Base-by-base conservation (phyloP, 2,888 invertebrate species). In the Heliconius cydno region DNA sequence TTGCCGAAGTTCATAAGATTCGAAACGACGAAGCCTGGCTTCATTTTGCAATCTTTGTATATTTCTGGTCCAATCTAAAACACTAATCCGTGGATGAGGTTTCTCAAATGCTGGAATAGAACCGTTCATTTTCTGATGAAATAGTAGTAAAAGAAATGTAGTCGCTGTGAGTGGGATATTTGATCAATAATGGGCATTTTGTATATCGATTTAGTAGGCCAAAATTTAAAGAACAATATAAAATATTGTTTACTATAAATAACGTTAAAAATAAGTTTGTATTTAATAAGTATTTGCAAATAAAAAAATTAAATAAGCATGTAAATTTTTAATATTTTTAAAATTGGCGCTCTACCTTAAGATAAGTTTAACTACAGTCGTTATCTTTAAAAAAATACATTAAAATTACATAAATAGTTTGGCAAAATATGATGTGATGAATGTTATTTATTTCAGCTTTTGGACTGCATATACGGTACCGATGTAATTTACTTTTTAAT, bases 31-130 rank as follows among this genome's bases (percentile, higher is more conserved):
- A 0, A 96, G 91, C 80, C 97, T 96, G 15, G 97, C 97, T 79
- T 96, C 96, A 88, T 97, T 96, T 84, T 97, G 96, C 67, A 97
- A 92, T 84, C 96, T 96, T 92, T 96, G 97, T 82, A 97, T 96
- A 82, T 97, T 97, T 38, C 96, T 95, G 82, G 97, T 96, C 98
- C 98, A 98, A 87, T 98, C 98, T 67, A 96, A 93, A 77, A 97
- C 94, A 46, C 96, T 96, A 74, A 96, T 91, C 81, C 96, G 96
- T 41, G 96, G 96, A 71, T 96, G 93, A 0, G 97, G 96, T 86
- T 97, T 97, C 85, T 97, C 96, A 86, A 96, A 96, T 63, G 93
- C 90, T 1, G 95, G 94, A 34, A 95, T 89, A 9, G 95, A 94
- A 10, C 91, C 89, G 84, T 95, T 91, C 94, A 95, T 95, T 80